Evolutionary conservation across 2,113 vertebrate genomes (phyloP), one percentile per base, ranked within the genome.

Genomic region (Brachypteracias leptosomus): DNA sequence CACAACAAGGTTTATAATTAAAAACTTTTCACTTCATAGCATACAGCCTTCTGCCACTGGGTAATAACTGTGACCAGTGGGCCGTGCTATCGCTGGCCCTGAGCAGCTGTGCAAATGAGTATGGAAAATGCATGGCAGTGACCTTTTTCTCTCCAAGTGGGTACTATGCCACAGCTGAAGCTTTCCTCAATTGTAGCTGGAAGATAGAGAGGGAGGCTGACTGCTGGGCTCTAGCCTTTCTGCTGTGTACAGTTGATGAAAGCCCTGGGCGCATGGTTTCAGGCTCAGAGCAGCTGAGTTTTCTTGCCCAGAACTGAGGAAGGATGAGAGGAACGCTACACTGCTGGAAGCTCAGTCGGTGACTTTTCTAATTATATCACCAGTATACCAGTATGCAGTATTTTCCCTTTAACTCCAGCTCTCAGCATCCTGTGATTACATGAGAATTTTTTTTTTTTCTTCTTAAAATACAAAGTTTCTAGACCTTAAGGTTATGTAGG

Each of bases 311-410:
- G 40, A 80, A 8, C 40, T 73, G 75, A 70, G 31, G 35, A 88
- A 86, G 33, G 24, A 29, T 25, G 10, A 80, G 20, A 74, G 35
- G 42, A 86, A 52, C 5, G 6, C 24, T 63, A 7, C 33, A 38
- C 16, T 1, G 4, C 38, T 77, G 36, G 15, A 49, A 76, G 36
- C 13, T 38, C 40, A 7, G 26, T 35, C 74, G 8, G 16, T 80
- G 51, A 59, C 35, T 84, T 96, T 92, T 81, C 59, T 77, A 67
- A 63, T 94, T 74, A 74, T 42, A 24, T 81, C 59, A 83, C 28
- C 31, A 42, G 6, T 26, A 4, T 73, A 68, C 19, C n/a, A 42
- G 5, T n/a, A 36, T 31, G 19, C 22, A 44, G n/a, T 35, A 31
- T 54, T 79, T 85, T 59, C 16, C n/a, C 70, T 84, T 35, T 82